Evolutionary conservation across 2,888 invertebrate species (phyloP).

Genomic region (Tachina grossa): DNA sequence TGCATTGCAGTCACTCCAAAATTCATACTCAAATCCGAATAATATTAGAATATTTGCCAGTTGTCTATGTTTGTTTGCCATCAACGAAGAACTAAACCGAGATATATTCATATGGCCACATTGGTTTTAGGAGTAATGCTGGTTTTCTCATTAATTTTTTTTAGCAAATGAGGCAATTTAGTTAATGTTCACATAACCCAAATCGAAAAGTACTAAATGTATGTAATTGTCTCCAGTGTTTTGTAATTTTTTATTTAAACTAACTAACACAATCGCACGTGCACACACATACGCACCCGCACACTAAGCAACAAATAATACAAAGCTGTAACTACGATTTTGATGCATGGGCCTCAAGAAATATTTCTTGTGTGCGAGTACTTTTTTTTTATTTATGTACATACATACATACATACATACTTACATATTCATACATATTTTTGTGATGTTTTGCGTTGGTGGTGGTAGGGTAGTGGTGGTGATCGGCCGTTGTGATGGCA

Average conservation of each 20-base stretch:
- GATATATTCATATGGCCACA: no score
- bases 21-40: no score
- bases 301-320: not conserved
- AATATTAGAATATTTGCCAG: no score
- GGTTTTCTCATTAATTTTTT: no score
- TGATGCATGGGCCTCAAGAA: constrained; percentile 39
- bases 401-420: no score
- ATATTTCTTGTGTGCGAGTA: not conserved
- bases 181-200: not conserved
- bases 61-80: no score
- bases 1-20: no score
- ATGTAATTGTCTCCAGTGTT: not conserved
- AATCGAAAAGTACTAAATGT: not conserved
- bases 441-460: constrained; percentile 8
- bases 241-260: not conserved
- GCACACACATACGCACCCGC: not conserved
- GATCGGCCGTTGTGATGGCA: constrained; percentile 41
- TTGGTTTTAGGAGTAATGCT: no score
- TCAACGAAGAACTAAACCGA: no score
- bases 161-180: no score
- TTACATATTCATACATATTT: no score
- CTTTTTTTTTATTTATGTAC: not conserved
- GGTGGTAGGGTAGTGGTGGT: constrained; percentile 34
- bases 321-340: constrained; percentile 27
- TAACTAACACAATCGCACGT: not conserved